phyloP scores from a whole-genome alignment of 1,140 invertebrate genomes.

The Drosophila punjabiensis region DNA sequence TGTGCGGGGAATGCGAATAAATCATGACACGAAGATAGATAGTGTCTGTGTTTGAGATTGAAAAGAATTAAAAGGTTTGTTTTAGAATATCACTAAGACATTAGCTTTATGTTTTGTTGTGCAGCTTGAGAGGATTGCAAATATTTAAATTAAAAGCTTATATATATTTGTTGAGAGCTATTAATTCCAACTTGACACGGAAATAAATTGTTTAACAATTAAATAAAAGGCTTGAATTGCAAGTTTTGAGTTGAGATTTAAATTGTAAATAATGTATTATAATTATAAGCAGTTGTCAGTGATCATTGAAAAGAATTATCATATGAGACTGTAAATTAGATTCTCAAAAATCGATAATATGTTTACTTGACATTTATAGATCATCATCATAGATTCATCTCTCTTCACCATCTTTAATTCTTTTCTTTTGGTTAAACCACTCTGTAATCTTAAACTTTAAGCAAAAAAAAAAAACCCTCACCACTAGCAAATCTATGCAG shows the following conservation, averaged over 20 bases:
- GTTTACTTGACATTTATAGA: neutral
- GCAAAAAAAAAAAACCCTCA: slow-evolving; percentile 1
- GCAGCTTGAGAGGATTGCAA: neutral
- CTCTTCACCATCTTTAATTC: neutral
- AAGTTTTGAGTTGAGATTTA: neutral
- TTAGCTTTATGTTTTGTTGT: neutral
- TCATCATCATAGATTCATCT: too few relatives aligned
- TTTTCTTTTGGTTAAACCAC: too few relatives aligned
- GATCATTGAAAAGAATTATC: neutral
- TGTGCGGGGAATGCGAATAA: slow-evolving; percentile 26
- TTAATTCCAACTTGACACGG: neutral
- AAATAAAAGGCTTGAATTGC: neutral
- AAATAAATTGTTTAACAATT: neutral
- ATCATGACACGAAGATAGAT: slow-evolving; percentile 25
- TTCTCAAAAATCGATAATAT: too few relatives aligned
- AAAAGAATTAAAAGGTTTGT: slow-evolving; percentile 13
- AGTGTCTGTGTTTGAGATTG: slow-evolving; percentile 8
- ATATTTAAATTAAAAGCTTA: neutral
- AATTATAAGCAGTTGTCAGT: too few relatives aligned
- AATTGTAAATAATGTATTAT: too few relatives aligned
- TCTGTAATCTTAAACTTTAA: slow-evolving; percentile 13
- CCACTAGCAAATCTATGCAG: slow-evolving; percentile 15
- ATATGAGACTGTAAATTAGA: neutral
- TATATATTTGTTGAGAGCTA: neutral
- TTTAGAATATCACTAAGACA: neutral